A percentile compares a stretch with the other conserved stretches of the same genome.
Conservation (phyloP, 1,140 invertebrate species). For the Samia ricini region DNA sequence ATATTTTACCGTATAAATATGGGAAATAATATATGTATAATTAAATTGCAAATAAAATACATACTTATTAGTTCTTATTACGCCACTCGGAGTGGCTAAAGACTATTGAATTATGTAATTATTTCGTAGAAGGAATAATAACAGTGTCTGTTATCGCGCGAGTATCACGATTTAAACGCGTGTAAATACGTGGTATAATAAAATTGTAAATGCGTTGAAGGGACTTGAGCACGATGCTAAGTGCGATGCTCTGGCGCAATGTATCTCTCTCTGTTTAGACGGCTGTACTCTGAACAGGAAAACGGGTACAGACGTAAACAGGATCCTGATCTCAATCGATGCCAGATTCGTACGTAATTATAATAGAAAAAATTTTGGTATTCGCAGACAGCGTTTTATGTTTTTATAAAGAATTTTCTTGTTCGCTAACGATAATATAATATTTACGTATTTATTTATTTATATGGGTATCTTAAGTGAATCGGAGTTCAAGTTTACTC, state of each 20-base stretch:
- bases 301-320: conserved; percentile 54
- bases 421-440: neutral
- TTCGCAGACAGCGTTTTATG: neutral
- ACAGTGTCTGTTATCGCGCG: neutral
- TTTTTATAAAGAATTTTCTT: neutral
- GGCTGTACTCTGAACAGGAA: conserved; percentile 42
- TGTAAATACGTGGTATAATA: conserved; percentile 1
- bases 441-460: neutral
- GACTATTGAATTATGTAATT: neutral
- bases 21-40: neutral
- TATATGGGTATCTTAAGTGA: neutral
- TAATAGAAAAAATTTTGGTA: conserved; percentile 1
- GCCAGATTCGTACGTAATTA: neutral
- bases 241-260: conserved; percentile 19
- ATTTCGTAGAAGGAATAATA: neutral
- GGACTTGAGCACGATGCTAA: conserved; percentile 10
- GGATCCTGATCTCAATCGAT: conserved; percentile 41
- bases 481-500: neutral
- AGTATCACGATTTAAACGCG: conserved; percentile 2
- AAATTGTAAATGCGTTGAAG: conserved; percentile 3
- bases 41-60: neutral
- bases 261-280: conserved; percentile 18
- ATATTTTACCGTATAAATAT: neutral
- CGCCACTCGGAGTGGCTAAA: neutral
- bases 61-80: neutral